Conservation (phyloP, 2,888 invertebrate genomes). For the Drosophila antonietae region DNA sequence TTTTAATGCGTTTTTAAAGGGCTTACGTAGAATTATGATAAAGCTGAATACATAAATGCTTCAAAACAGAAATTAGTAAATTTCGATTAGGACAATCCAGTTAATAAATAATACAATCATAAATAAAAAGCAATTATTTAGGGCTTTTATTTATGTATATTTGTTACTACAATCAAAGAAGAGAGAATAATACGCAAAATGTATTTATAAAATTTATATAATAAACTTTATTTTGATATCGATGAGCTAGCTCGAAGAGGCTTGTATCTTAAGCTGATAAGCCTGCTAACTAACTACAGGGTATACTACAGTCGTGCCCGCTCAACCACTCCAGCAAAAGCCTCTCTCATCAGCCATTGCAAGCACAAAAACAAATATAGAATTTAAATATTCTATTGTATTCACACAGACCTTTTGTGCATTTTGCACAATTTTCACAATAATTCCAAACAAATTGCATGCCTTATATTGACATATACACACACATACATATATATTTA, state of each 20-base stretch:
- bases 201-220: neutral
- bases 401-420: conserved; percentile 3
- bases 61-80: neutral
- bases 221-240: neutral
- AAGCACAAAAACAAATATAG: conserved; percentile 14
- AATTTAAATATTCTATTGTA: conserved; percentile 27
- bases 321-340: too few relatives aligned
- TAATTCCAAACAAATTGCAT: conserved; percentile 35
- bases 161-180: neutral
- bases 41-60: neutral
- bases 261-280: neutral
- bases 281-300: neutral
- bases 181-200: too few relatives aligned
- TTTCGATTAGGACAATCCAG: neutral
- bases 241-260: neutral
- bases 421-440: conserved; percentile 16
- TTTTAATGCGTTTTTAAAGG: conserved; percentile 9
- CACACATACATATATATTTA: neutral
- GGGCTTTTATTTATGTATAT: neutral
- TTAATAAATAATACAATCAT: neutral
- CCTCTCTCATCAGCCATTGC: conserved; percentile 7
- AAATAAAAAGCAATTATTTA: neutral
- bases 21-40: conserved; percentile 2
- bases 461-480: conserved; percentile 2
- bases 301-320: neutral